Base-by-base conservation (phyloP, 2,113 vertebrate species). In the Promerops cafer region DNA sequence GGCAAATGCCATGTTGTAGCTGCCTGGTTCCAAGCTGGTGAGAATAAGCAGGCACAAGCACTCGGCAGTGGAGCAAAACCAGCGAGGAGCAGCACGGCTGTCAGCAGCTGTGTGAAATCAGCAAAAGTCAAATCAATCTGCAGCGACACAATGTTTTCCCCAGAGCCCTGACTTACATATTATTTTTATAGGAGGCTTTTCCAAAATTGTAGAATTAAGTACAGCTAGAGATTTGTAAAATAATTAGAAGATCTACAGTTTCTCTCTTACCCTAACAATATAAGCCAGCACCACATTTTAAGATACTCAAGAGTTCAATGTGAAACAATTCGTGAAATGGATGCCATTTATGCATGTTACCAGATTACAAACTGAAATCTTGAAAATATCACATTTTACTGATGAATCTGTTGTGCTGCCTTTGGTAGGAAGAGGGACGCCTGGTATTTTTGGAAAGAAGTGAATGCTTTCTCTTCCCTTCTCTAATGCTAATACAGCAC, bases 391-490 rank as follows among this genome's bases (percentile, higher is more conserved):
- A 89, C 83, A 91, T 94, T 94, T 93, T 93, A 95, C 84, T 71
- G 83, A 96, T 88, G 86, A 94, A 94, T 96, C 91, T 88, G 68
- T 93, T 97, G 69, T 96, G 89, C 84, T 94, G 69, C 91, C 75
- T 92, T 57, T 90, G 65, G 84, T 93, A 90, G 87, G 70, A 94
- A 97, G 90, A 97, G 76, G 86, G 96, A 97, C 2, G 70, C 77
- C 71, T 97, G 92, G 87, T 94, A 97, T 96, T 96, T 97, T 94
- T 98, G 95, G 97, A 97, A 97, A 94, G 85, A 85, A 96, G 79
- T 78, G 84, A 96, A 94, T 86, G 91, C 90, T 93, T 97, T 97
- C 93, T 96, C 95, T 96, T 95, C 68, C 57, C 33, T 91, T 94
- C 86, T 92, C 13, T 84, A 75, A 83, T 91, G 92, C 94, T 92